phyloP scores from a whole-genome alignment of 2,113 vertebrate species.

The Pardalotus punctatus region DNA sequence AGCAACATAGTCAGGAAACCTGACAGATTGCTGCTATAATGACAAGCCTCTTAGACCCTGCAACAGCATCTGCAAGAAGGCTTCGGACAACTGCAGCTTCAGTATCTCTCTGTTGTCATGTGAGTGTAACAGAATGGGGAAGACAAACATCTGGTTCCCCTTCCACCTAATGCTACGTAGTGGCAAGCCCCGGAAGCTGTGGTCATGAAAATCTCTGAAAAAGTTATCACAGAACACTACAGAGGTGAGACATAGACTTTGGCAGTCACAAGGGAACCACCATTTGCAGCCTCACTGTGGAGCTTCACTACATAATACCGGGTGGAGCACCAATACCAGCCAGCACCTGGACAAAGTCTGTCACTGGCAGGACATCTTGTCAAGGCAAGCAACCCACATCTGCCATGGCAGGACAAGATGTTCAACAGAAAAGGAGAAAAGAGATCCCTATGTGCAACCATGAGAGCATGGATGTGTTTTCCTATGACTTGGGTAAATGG shows the following conservation, averaged over 20 bases:
- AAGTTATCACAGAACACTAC: neutral
- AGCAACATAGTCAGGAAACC: neutral
- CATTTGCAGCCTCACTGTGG: neutral
- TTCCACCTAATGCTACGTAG: neutral
- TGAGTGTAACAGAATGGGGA: neutral
- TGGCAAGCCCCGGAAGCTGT: neutral
- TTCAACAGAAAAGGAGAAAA: neutral
- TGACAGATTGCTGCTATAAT: neutral
- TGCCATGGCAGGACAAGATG: neutral
- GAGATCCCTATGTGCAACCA: neutral
- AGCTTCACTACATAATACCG: neutral
- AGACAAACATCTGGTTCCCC: neutral
- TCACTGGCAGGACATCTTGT: neutral
- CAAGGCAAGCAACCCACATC: neutral
- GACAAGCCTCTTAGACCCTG: neutral
- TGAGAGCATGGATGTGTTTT: neutral
- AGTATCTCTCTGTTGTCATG: neutral
- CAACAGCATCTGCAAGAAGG: neutral
- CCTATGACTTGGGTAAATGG: accelerated
- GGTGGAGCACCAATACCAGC: neutral
- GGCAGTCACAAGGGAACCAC: neutral
- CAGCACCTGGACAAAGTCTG: neutral
- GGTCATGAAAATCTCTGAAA: neutral
- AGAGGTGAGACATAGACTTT: neutral
- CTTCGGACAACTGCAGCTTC: neutral